Conservation (phyloP, 2,888 invertebrate genomes). For the Eudemis profundana region DNA sequence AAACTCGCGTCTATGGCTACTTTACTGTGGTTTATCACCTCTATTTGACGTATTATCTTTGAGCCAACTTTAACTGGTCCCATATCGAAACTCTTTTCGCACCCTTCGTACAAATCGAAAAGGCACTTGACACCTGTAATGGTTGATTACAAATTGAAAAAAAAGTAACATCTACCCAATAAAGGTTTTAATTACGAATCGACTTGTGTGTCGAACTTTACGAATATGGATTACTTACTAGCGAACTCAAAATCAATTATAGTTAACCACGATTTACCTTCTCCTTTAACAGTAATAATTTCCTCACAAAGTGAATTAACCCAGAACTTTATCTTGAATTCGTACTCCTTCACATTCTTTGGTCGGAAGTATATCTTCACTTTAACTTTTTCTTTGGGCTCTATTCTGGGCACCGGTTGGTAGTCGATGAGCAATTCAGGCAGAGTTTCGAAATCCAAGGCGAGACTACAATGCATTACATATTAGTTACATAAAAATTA, state of each 20-base stretch:
- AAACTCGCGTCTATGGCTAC: conserved; percentile 83
- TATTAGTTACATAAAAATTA: not conserved
- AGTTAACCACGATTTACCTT: conserved; percentile 69
- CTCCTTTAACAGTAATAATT: conserved; percentile 81
- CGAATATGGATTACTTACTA: no score
- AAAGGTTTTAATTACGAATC: no score
- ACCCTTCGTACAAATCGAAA: conserved; percentile 78
- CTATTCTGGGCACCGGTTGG: conserved; percentile 66
- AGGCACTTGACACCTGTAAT: conserved; percentile 72
- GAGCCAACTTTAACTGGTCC: conserved; percentile 81
- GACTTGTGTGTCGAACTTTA: no score
- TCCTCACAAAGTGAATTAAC: conserved; percentile 83
- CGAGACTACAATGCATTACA: conserved; percentile 71
- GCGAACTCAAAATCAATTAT: not conserved
- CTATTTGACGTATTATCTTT: conserved; percentile 78
- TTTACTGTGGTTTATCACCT: conserved; percentile 85
- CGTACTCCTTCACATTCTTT: conserved; percentile 77
- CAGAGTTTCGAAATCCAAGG: conserved; percentile 75
- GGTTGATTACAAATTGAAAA: no score
- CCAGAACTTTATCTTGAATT: conserved; percentile 80
- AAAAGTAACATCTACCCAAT: no score
- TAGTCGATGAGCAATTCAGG: conserved; percentile 82
- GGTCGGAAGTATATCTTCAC: conserved; percentile 86
- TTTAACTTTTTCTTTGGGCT: conserved; percentile 67
- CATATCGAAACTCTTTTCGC: conserved; percentile 77